Percentiles rank a stretch among this genome's conserved stretches.
Evolutionary conservation across 2,888 invertebrate species (phyloP).

Genomic region (Gymnosoma rotundatum): DNA sequence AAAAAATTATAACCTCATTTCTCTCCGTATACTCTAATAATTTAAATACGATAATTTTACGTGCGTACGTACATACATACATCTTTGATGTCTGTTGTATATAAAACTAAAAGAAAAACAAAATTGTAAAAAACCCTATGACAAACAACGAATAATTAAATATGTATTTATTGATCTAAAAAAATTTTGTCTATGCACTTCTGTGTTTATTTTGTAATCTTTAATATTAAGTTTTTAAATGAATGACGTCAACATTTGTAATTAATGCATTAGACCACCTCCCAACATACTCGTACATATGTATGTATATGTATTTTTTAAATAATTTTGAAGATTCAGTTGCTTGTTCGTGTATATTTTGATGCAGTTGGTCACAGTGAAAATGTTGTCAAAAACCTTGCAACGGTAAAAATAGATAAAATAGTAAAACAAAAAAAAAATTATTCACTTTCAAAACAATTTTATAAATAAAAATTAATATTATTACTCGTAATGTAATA

Average conservation of each 20-base stretch:
- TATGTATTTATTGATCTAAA: conserved; percentile 52
- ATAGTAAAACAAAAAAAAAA: too few species aligned
- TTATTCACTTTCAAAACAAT: too few species aligned
- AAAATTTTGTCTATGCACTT: conserved; percentile 42
- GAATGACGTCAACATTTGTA: background rate
- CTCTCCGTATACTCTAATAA: background rate
- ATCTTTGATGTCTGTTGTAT: conserved; percentile 17
- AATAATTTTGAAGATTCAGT: background rate
- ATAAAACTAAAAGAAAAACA: conserved; percentile 12
- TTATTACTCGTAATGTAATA: too few species aligned
- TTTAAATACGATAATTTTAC: conserved; percentile 4
- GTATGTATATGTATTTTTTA: background rate
- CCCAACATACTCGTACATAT: background rate
- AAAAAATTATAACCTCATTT: background rate
- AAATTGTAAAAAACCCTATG: conserved; percentile 75
- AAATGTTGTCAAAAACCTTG: too few species aligned
- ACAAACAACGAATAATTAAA: conserved; percentile 78
- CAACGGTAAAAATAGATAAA: too few species aligned
- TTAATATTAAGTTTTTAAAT: conserved; percentile 34
- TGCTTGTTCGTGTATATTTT: too few species aligned
- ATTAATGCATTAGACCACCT: conserved; percentile 8
- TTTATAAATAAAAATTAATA: too few species aligned
- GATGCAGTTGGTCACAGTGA: too few species aligned
- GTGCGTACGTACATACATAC: background rate
- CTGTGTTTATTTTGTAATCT: conserved; percentile 25